These are phyloP conservation scores for Lepidurus couesii DNA, from an alignment of 1,140 invertebrate genomes.

Conservation along the genomic window DNA sequence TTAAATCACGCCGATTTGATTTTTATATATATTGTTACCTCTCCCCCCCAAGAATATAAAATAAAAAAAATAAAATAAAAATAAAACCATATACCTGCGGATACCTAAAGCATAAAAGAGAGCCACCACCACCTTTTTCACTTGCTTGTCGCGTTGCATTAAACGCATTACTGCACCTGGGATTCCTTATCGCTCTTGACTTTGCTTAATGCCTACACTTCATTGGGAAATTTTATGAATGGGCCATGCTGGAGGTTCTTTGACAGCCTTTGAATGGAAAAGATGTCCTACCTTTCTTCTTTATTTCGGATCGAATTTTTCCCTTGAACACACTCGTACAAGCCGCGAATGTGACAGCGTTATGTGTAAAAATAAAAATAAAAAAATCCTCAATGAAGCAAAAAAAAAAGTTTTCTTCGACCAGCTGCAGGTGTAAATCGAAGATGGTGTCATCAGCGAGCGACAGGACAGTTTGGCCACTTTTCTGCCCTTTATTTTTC, in stretches of 20 bases:
- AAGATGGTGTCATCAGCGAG: background rate
- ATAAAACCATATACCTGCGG: background rate
- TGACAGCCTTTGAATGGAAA: background rate
- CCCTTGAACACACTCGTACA: background rate
- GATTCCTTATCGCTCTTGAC: constrained; percentile 11
- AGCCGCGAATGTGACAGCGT: background rate
- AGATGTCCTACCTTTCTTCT: too few relatives aligned
- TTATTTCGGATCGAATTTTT: background rate
- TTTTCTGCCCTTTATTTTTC: too few relatives aligned
- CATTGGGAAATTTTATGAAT: constrained; percentile 16
- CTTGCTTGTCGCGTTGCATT: constrained; percentile 11
- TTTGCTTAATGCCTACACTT: constrained; percentile 11
- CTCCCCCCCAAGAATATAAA: background rate
- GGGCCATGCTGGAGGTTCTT: background rate
- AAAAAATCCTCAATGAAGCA: background rate
- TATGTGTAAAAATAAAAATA: background rate
- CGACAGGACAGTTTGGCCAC: too few relatives aligned
- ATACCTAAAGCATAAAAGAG: background rate
- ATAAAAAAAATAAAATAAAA: background rate
- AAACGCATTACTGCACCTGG: background rate
- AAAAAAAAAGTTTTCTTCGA: background rate
- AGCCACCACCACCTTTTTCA: constrained; percentile 3
- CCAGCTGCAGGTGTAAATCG: background rate
- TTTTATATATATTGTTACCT: background rate
- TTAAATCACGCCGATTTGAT: background rate